phyloP scores from a whole-genome alignment of 2,888 invertebrate genomes.

The Campoletis raptor region DNA sequence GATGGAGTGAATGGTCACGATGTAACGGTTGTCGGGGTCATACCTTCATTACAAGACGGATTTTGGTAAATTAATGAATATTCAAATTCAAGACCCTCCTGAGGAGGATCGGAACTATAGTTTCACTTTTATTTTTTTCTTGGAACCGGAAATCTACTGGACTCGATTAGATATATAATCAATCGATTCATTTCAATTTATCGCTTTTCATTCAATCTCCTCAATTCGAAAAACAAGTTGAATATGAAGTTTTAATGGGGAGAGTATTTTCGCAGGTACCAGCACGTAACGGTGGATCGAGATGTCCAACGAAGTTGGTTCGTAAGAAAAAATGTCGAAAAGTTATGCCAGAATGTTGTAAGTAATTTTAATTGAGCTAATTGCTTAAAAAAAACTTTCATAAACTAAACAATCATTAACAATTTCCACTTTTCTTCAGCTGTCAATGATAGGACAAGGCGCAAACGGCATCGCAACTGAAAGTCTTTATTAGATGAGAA shows the following conservation, averaged over 20 bases:
- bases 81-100: background rate
- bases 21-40: conserved; percentile 92
- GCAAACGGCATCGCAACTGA: conserved; percentile 65
- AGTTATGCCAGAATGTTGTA: conserved; percentile 79
- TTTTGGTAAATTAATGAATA: conserved; percentile 75
- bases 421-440: background rate
- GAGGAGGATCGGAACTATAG: background rate
- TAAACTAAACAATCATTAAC: background rate
- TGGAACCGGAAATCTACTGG: too few relatives aligned
- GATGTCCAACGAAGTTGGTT: conserved; percentile 87
- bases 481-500: conserved; percentile 36
- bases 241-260: background rate
- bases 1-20: conserved; percentile 93
- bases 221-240: background rate
- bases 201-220: background rate
- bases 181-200: background rate
- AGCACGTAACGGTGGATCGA: conserved; percentile 88
- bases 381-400: background rate
- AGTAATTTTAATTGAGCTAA: conserved; percentile 65
- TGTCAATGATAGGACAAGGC: conserved; percentile 36
- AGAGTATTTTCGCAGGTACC: conserved; percentile 82
- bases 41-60: conserved; percentile 83
- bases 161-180: background rate
- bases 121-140: background rate
- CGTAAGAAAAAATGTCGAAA: conserved; percentile 81